Evolutionary conservation across 2,888 invertebrate species (phyloP).

Genomic region (Dastarcus helophoroides): DNA sequence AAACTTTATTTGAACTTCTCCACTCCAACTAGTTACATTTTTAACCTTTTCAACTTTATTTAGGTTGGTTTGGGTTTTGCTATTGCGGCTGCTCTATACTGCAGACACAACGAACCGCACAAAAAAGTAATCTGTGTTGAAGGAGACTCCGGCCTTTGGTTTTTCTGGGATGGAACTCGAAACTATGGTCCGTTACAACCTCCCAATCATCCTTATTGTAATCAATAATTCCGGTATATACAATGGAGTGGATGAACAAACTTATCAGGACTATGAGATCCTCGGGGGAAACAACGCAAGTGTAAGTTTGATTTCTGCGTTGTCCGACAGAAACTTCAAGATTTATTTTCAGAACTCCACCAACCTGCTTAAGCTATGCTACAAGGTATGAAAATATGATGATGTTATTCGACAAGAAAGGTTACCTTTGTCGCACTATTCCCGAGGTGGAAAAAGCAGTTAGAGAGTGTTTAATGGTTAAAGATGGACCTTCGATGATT

Average conservation of each 20-base stretch:
- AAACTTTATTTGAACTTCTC: too few species aligned
- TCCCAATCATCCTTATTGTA: constrained; percentile 81
- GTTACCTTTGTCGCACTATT: constrained; percentile 67
- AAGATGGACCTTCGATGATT: constrained; percentile 72
- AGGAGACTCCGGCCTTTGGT: constrained; percentile 95
- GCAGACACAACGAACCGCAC: constrained; percentile 65
- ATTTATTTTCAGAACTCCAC: constrained; percentile 59
- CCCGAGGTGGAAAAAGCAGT: constrained; percentile 65
- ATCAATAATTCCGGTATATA: constrained; percentile 96
- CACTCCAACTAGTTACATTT: too few species aligned
- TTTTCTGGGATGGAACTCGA: constrained; percentile 98
- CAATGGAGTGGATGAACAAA: constrained; percentile 69
- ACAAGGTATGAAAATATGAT: constrained; percentile 86
- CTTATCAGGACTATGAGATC: constrained; percentile 54
- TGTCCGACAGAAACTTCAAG: too few species aligned
- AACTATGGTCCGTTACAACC: constrained; percentile 86
- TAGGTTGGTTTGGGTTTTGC: constrained; percentile 82
- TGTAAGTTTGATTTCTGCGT: too few species aligned
- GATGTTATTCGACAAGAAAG: constrained; percentile 71
- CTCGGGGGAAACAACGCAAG: constrained; percentile 3
- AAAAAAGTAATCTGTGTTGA: constrained; percentile 88
- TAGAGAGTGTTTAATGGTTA: constrained; percentile 51
- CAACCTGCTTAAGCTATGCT: constrained; percentile 65
- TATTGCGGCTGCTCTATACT: constrained; percentile 84
- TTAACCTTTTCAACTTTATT: constrained; percentile 11